Percentiles rank a stretch among this genome's conserved stretches.
Conservation (phyloP, 2,888 invertebrate species). For the Drosophila mimica region DNA sequence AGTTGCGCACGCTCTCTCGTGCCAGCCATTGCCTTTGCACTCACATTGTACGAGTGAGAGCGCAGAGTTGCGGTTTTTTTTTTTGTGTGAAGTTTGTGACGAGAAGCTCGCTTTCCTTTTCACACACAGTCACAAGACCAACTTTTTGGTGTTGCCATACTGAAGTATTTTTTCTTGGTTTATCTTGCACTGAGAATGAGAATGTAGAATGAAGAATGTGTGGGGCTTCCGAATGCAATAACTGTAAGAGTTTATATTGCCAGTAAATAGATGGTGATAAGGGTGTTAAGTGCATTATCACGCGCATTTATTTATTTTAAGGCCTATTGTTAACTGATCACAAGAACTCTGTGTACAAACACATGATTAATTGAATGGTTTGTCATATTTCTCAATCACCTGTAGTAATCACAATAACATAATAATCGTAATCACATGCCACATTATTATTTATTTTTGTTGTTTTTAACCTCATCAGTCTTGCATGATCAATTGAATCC, state of each 20-base stretch:
- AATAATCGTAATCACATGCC: constrained; percentile 74
- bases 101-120: constrained; percentile 64
- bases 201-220: constrained; percentile 30
- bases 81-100: constrained; percentile 69
- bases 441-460: constrained; percentile 4
- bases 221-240: constrained; percentile 37
- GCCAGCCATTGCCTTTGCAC: constrained; percentile 46
- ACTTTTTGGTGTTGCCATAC: constrained; percentile 69
- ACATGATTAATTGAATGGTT: constrained; percentile 53
- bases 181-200: constrained; percentile 21
- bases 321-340: constrained; percentile 29
- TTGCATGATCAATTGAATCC: constrained; percentile 52
- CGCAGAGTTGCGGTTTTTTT: constrained; percentile 60
- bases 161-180: constrained; percentile 36
- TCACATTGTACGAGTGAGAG: constrained; percentile 27
- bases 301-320: constrained; percentile 5
- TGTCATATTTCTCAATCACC: constrained; percentile 20
- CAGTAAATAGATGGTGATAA: neutral
- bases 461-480: constrained; percentile 22
- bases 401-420: constrained; percentile 24
- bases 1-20: constrained; percentile 57
- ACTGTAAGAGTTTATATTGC: neutral
- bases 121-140: constrained; percentile 74
- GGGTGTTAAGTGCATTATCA: constrained; percentile 12
- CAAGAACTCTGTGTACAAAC: constrained; percentile 24